A percentile compares a stretch with the other conserved stretches of the same genome.
Conservation (phyloP, 2,888 invertebrate genomes). For the Himalopsyche japonica region DNA sequence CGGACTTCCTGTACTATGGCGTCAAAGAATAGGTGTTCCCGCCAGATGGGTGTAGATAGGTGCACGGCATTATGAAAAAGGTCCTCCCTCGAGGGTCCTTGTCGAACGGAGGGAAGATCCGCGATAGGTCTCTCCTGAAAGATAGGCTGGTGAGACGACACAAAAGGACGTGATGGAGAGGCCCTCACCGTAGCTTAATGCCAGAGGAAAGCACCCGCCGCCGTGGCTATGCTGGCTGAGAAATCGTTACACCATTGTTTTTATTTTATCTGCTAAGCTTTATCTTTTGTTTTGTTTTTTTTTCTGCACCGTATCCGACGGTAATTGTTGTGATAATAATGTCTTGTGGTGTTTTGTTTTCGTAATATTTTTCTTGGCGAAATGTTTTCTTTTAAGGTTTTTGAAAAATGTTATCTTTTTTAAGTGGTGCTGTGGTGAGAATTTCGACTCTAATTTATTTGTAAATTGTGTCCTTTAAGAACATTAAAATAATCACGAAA, state of each 20-base stretch:
- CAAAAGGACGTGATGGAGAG: slow-evolving; percentile 24
- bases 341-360: background rate
- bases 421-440: background rate
- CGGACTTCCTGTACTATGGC: background rate
- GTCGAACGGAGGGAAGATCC: slow-evolving; percentile 26
- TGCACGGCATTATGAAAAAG: slow-evolving; percentile 28
- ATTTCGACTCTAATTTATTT: background rate
- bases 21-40: slow-evolving; percentile 4
- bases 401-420: background rate
- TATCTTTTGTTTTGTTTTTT: background rate
- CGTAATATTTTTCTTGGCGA: background rate
- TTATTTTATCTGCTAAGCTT: background rate
- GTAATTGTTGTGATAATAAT: background rate
- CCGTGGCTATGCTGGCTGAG: background rate
- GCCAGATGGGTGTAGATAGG: slow-evolving; percentile 28
- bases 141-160: slow-evolving; percentile 10
- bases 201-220: background rate
- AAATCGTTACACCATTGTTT: background rate
- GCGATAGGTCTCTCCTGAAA: slow-evolving; percentile 13
- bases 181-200: background rate
- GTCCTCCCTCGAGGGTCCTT: slow-evolving; percentile 30
- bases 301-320: background rate
- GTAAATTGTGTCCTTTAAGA: background rate
- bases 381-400: background rate
- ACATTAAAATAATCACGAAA: background rate